Evolutionary conservation across 2,888 invertebrate genomes (phyloP), one percentile per base, ranked within the genome.

Genomic region (Lamproptera curius): DNA sequence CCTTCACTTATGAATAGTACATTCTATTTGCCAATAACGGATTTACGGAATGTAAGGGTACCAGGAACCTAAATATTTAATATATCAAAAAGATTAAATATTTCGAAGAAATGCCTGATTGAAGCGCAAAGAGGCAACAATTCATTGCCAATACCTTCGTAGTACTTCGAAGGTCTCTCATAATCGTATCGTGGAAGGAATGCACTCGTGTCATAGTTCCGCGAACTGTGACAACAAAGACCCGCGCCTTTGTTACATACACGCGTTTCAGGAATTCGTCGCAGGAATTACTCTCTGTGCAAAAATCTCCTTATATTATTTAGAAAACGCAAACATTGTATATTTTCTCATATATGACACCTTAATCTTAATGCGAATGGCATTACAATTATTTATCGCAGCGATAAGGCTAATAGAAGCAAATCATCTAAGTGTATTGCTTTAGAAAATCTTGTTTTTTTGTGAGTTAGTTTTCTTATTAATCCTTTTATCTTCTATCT

Each of bases 131-230:
- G 20, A 20, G 20, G 20, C 20, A 20, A 6, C 20, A 6, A 34
- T n/a, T 2, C 10, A 10, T 5, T 17, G 20, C 33, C 31, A 42
- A 47, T 47, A 31, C 17, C 28, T 10, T n/a, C 10, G 37, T 31
- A 31, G 36, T 36, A 37, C 47, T 16, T 47, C 47, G 42, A 47
- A 47, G 47, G 42, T 20, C 31, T 20, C 14, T 37, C 41, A 37
- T 42, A 47, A 37, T 20, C 20, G 20, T 20, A 37, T 35, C 41
- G 36, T 41, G 42, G 8, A 2, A 28, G 46, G 47, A 47, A 47
- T 47, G 47, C 33, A 14, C 36, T 20, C 31, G 4, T 33, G 37
- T 47, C 42, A 42, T 42, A 42, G 31, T 36, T 17, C 23, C 15
- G 26, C 17, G 4, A 13, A 15, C 37, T 37, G 14, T 17, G 15